Evolutionary conservation across 1,140 invertebrate species (phyloP).

Genomic region (Trypoxylus dichotomus): DNA sequence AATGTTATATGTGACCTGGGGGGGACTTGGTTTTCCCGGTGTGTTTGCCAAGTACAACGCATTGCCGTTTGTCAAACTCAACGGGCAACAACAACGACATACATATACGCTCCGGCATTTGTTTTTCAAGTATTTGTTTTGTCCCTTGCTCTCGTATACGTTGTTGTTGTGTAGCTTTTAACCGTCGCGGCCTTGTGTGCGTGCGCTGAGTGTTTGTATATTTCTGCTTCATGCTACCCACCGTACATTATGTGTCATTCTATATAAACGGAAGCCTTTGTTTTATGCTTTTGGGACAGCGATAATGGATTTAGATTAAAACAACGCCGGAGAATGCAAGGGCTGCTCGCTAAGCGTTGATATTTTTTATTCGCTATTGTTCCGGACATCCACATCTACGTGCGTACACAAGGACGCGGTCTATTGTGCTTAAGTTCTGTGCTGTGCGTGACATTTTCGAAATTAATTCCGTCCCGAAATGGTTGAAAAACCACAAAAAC

Average conservation of each 20-base stretch:
- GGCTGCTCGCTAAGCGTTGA: neutral
- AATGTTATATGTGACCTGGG: slow-evolving; percentile 39
- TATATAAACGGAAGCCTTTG: slow-evolving; percentile 20
- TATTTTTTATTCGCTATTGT: slow-evolving; percentile 21
- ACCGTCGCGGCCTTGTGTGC: neutral
- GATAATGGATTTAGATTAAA: slow-evolving; percentile 37
- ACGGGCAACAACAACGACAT: slow-evolving; percentile 31
- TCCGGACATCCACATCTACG: neutral
- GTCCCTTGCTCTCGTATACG: slow-evolving; percentile 18
- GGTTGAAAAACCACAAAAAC: neutral
- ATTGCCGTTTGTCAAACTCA: slow-evolving; percentile 39
- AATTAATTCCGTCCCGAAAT: neutral
- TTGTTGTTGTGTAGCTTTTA: slow-evolving; percentile 24
- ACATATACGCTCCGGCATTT: slow-evolving; percentile 32
- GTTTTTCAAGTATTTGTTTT: slow-evolving; percentile 45
- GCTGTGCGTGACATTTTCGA: slow-evolving; percentile 10
- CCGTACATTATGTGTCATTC: neutral
- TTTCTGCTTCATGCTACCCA: neutral
- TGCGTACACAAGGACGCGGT: neutral
- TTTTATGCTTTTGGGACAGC: slow-evolving; percentile 30
- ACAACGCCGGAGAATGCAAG: neutral
- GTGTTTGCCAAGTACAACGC: slow-evolving; percentile 32
- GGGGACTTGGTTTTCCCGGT: slow-evolving; percentile 28
- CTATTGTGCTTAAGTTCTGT: slow-evolving; percentile 14
- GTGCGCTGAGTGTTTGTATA: slow-evolving; percentile 26